A percentile compares a stretch with the other conserved stretches of the same genome.
phyloP scores from a whole-genome alignment of 2,888 invertebrate genomes.

The Chrysina gloriosa region DNA sequence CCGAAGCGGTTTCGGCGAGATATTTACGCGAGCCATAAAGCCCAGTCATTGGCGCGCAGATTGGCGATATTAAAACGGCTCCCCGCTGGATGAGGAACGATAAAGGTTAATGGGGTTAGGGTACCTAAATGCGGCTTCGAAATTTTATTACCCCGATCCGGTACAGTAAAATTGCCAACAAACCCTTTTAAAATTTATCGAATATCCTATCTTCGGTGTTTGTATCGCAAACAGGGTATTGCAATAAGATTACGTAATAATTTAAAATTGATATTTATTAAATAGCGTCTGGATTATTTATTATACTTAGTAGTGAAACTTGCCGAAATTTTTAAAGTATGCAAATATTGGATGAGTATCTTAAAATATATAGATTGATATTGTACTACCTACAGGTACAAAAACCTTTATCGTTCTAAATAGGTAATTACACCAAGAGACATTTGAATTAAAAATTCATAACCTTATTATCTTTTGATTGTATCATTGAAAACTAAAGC shows the following conservation, averaged over 20 bases:
- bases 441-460: too few species aligned
- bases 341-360: too few species aligned
- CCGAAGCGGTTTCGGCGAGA: constrained; percentile 31
- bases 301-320: too few species aligned
- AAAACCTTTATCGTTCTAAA: too few species aligned
- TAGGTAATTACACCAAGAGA: too few species aligned
- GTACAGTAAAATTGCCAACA: constrained; percentile 15
- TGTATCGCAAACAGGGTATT: constrained; percentile 3
- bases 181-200: constrained; percentile 19
- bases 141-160: constrained; percentile 18
- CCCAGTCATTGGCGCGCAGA: constrained; percentile 46
- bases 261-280: not conserved
- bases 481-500: too few species aligned
- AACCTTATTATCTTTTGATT: too few species aligned
- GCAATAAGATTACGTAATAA: not conserved
- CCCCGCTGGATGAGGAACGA: constrained; percentile 43
- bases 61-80: constrained; percentile 47
- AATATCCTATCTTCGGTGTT: constrained; percentile 7
- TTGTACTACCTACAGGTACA: too few species aligned
- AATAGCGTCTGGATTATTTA: too few species aligned
- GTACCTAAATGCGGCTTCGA: constrained; percentile 33
- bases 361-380: too few species aligned
- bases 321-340: too few species aligned
- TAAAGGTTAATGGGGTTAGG: constrained; percentile 45
- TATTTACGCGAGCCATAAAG: constrained; percentile 49